Base-by-base conservation (phyloP, 2,113 vertebrate genomes). In the Nannobrachium achirus region DNA sequence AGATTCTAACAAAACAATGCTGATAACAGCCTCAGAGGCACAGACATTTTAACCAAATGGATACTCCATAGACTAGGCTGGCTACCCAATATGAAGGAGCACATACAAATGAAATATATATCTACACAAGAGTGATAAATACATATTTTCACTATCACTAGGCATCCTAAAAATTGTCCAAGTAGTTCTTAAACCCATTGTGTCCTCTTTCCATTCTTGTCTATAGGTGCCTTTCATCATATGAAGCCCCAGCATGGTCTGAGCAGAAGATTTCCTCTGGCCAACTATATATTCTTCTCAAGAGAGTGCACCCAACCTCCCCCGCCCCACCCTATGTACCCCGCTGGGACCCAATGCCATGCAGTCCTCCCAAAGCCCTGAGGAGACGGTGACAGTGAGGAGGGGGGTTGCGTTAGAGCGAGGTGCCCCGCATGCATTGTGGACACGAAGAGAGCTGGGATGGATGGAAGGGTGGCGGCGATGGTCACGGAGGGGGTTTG, bases 171-270 rank as follows among this genome's bases (percentile, higher is more conserved):
- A 33, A 33, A 33, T 4, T 0, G 0, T 33, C 6, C 25, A 62
- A 14, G 16, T 65, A 48, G 10, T 33, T 64, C 49, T 87, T 78
- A 85, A 87, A 90, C 75, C 76, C 86, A 86, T 92, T 89, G 89
- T 51, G 61, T 10, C 82, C 16, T 73, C 15, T 71, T 38, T 70
- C 85, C 87, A 78, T 93, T 88, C 88, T 81, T 92, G 88, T 82
- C 94, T n/a, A n/a, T n/a, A 99, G 98, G 97, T 99, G 95, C 98
- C 96, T 97, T 99, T 98, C 95, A 98, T 98, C 96, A 98, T 99
- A 93, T 99, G 94, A 99, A 97, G 91, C 93, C 56, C 91, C 91
- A 92, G 93, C 93, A 93, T 93, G 79, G 93, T 90, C 69, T 93
- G 93, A 93, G 89, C 67, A 88, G 91, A 93, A 94, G 92, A 91